Evolutionary conservation across 2,888 invertebrate genomes (phyloP), one percentile per base, ranked within the genome.

Genomic region (Hoplodrina ambigua): DNA sequence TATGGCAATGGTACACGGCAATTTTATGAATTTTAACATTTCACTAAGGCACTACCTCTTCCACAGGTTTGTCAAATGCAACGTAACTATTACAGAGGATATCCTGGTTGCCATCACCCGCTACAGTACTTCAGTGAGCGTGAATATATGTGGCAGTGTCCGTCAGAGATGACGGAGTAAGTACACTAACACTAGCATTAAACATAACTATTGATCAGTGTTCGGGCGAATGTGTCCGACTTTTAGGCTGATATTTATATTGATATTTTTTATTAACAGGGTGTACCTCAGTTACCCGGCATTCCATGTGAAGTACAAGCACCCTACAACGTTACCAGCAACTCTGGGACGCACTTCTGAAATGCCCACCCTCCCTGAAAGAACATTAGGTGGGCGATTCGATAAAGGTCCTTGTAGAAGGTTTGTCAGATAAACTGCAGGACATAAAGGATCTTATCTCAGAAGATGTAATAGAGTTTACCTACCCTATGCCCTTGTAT

Each of bases 51-150:
- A 44, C 44, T 15, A 44, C 5, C 5, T 74, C 7, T 49, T 75
- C 41, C 19, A n/a, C 77, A 78, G 78, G 81, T 57, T 41, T 55
- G 54, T 64, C 77, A 81, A 72, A 64, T 81, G 81, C 81, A 97
- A 80, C 91, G 97, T 74, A 96, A 96, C 81, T 96, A 96, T 88
- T 97, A 97, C 82, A 96, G 93, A 88, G 97, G 97, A 72, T 94
- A 95, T 77, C 93, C 96, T 15, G 95, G 96, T 61, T 81, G 89
- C n/a, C 86, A 96, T 69, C 96, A 97, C 88, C 96, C 97, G 0
- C 84, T 97, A 49, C 86, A 90, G 69, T 97, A 95, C 82, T 97
- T 97, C 88, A 93, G 88, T 81, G 89, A 91, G 15, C 86, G 93
- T 7, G 85, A 93, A 61, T 96, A 94, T 82, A 76, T 80, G 62